Conservation (phyloP, 2,888 invertebrate genomes). For the Apocheima hispidaria region DNA sequence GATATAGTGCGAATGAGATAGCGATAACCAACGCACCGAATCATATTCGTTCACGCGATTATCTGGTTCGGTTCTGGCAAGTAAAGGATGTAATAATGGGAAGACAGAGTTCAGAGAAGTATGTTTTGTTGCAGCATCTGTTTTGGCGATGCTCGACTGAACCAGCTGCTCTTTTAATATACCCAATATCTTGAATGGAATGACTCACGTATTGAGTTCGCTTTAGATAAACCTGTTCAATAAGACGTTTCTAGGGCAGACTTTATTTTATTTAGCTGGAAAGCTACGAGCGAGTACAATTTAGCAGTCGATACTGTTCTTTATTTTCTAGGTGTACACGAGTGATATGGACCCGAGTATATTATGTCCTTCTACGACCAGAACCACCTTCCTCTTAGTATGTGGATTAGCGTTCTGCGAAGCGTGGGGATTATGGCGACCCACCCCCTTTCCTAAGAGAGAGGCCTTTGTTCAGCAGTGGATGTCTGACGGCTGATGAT, state of each 20-base stretch:
- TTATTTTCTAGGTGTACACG: neutral
- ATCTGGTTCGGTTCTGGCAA: conserved; percentile 22
- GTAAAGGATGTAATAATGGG: conserved; percentile 20
- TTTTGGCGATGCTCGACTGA: conserved; percentile 27
- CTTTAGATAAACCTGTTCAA: conserved; percentile 17
- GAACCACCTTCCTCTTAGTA: too few species aligned
- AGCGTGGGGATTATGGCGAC: too few species aligned
- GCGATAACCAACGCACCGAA: conserved; percentile 27
- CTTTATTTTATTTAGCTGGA: conserved; percentile 11
- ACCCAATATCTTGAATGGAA: conserved; percentile 24
- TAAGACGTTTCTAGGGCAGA: conserved; percentile 19
- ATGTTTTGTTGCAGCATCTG: conserved; percentile 25
- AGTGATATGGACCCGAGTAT: too few species aligned
- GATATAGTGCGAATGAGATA: too few species aligned
- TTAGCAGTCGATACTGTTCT: neutral
- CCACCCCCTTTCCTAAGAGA: too few species aligned
- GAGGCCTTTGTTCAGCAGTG: too few species aligned
- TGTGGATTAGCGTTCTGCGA: too few species aligned
- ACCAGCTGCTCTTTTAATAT: conserved; percentile 33
- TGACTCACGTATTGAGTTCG: conserved; percentile 24
- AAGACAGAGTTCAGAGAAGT: conserved; percentile 25
- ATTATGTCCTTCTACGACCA: too few species aligned
- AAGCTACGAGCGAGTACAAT: conserved; percentile 5
- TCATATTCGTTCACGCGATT: conserved; percentile 23
- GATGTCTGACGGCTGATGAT: too few species aligned